phyloP scores from a whole-genome alignment of 2,797 vertebrate species.

The Poecilia picta region DNA sequence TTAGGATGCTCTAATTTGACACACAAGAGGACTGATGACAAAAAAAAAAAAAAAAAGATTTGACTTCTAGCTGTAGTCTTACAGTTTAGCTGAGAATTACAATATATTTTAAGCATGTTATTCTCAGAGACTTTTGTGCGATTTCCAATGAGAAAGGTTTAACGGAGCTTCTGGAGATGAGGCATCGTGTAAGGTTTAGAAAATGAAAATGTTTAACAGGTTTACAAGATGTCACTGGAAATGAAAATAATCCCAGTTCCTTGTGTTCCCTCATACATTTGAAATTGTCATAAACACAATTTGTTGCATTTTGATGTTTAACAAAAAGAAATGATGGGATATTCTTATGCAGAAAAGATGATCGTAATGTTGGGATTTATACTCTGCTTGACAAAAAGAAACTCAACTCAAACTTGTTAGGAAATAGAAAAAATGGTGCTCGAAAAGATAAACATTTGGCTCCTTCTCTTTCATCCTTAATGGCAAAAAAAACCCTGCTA shows the following conservation, averaged over 20 bases:
- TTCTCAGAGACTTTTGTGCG: constrained; percentile 22
- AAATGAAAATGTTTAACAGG: constrained; percentile 42
- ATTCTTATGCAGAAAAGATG: constrained; percentile 56
- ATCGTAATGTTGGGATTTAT: constrained; percentile 62
- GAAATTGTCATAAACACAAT: constrained; percentile 45
- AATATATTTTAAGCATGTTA: constrained; percentile 26
- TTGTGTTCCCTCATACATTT: constrained; percentile 34
- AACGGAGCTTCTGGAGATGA: constrained; percentile 5
- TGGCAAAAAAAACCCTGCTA: constrained; percentile 80
- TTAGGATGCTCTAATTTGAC: constrained; percentile 68
- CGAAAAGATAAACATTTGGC: constrained; percentile 76
- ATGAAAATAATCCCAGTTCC: constrained; percentile 37
- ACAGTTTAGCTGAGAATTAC: constrained; percentile 19
- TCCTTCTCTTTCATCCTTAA: constrained; percentile 74
- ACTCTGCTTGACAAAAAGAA: constrained; percentile 33
- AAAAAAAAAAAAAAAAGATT: constrained; percentile 28
- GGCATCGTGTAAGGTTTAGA: constrained; percentile 33
- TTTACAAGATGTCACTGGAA: constrained; percentile 43
- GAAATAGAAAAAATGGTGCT: constrained; percentile 30
- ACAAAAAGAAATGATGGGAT: constrained; percentile 48
- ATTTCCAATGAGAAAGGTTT: constrained; percentile 16
- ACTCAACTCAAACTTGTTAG: constrained; percentile 48
- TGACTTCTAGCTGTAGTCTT: constrained; percentile 15
- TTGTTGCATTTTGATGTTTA: constrained; percentile 42
- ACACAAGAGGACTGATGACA: constrained; percentile 35